phyloP scores from a whole-genome alignment of 2,888 invertebrate genomes.

The Allacma fusca region DNA sequence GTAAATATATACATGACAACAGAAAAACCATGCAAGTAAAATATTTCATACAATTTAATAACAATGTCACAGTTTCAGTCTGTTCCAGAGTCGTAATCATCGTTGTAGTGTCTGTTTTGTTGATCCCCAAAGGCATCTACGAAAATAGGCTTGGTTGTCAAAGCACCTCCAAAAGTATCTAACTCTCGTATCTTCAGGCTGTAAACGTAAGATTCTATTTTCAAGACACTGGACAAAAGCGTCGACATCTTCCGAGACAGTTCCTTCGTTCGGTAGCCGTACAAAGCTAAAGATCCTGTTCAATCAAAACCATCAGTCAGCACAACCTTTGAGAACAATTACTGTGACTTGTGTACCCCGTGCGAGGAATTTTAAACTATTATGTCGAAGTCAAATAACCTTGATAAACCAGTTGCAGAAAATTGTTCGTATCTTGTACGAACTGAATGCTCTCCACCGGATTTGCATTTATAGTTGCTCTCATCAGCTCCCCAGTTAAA shows the following conservation, averaged over 20 bases:
- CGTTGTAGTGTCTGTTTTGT: constrained; percentile 6
- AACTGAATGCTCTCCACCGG: constrained; percentile 17
- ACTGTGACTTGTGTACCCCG: too few relatives aligned
- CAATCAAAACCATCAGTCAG: too few relatives aligned
- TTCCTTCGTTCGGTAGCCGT: constrained; percentile 27
- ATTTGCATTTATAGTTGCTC: constrained; percentile 76
- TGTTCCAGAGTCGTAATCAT: constrained; percentile 28
- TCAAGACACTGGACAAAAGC: constrained; percentile 7
- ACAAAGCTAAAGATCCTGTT: not conserved
- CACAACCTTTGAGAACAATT: too few relatives aligned
- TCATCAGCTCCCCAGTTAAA: constrained; percentile 89
- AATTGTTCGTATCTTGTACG: constrained; percentile 13
- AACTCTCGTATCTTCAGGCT: constrained; percentile 27
- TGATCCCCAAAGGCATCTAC: constrained; percentile 7
- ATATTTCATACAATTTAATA: too few relatives aligned
- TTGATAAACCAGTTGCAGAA: constrained; percentile 41
- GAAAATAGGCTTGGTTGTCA: not conserved
- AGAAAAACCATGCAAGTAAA: too few relatives aligned
- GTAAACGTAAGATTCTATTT: constrained; percentile 28
- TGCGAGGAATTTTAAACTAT: too few relatives aligned
- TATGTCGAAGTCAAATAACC: too few relatives aligned
- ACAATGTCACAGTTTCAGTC: too few relatives aligned
- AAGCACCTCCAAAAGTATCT: not conserved
- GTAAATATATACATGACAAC: too few relatives aligned
- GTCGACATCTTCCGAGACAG: constrained; percentile 21